Base-by-base conservation (phyloP, 2,797 vertebrate species). In the Enteromius argenteus region DNA sequence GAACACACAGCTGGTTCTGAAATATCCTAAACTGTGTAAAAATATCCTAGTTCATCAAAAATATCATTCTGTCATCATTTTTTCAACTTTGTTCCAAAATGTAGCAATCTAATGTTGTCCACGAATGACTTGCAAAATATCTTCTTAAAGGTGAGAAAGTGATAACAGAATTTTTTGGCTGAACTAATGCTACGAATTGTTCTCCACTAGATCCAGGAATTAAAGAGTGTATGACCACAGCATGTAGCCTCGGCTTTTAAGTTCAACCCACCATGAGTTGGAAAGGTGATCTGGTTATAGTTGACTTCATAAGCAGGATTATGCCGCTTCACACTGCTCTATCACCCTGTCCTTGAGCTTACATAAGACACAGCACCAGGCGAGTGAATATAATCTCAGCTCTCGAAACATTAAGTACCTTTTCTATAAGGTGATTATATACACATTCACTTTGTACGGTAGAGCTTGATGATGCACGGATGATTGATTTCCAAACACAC, bases 351-450 rank as follows among this genome's bases (percentile, higher is more conserved):
- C 51, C 23, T 60, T 72, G 15, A 79, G 32, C n/a, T 80, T 80
- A 19, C 27, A 39, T 81, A 74, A 81, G 60, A 49, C 56, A 67
- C 44, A 78, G 37, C 27, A 3, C 2, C 13, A 46, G 19, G 13
- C 14, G 27, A 68, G 39, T 32, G 32, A 76, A 76, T 68, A 74
- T 75, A 83, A 75, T 44, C 60, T 68, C 35, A 74, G 11, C 21
- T 64, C 27, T 74, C 19, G 4, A 46, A 79, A 83, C 62, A 69
- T 60, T 42, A 64, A 69, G 78, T 71, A 71, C 11, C 14, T 2
- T 56, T 69, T 19, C n/a, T 62, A 9, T 42, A 79, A 73, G n/a
- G 32, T 74, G 32, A 87, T 42, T 56, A 74, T 44, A 60, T 56
- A 76, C 21, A 82, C 35, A 78, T 8, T 68, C 23, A n/a, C 51